Percentiles rank a stretch among this genome's conserved stretches.
Evolutionary conservation across 2,888 invertebrate species (phyloP).

Genomic region (Lysandra coridon): DNA sequence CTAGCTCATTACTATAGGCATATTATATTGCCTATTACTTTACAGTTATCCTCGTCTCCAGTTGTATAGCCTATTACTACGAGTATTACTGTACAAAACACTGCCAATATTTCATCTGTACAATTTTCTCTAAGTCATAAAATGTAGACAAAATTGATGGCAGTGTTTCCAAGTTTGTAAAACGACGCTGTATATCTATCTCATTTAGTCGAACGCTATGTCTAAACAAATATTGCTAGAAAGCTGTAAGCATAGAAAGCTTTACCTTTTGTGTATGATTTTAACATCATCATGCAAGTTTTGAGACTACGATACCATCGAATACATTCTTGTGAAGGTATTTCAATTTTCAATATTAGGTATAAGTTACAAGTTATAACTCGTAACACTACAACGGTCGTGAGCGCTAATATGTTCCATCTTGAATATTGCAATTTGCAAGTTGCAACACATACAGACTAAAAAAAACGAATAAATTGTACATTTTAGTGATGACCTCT

Average conservation of each 20-base stretch:
- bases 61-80: not conserved
- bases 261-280: not conserved
- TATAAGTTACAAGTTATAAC: no score
- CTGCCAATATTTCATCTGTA: not conserved
- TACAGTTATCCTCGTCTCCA: not conserved
- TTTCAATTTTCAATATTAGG: no score
- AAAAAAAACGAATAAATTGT: no score
- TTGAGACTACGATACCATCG: not conserved
- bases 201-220: not conserved
- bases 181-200: not conserved
- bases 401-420: no score
- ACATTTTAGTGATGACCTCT: no score
- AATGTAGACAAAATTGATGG: not conserved
- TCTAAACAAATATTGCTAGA: constrained; percentile 9
- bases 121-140: not conserved
- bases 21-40: not conserved
- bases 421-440: no score
- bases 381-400: no score
- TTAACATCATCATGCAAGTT: not conserved
- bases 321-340: no score
- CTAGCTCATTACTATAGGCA: not conserved
- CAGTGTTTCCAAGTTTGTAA: not conserved
- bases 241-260: constrained; percentile 6
- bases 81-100: not conserved
- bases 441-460: no score